A percentile compares a stretch with the other conserved stretches of the same genome.
Evolutionary conservation across 2,888 invertebrate species (phyloP).

Genomic region (Colostygia pectinataria): DNA sequence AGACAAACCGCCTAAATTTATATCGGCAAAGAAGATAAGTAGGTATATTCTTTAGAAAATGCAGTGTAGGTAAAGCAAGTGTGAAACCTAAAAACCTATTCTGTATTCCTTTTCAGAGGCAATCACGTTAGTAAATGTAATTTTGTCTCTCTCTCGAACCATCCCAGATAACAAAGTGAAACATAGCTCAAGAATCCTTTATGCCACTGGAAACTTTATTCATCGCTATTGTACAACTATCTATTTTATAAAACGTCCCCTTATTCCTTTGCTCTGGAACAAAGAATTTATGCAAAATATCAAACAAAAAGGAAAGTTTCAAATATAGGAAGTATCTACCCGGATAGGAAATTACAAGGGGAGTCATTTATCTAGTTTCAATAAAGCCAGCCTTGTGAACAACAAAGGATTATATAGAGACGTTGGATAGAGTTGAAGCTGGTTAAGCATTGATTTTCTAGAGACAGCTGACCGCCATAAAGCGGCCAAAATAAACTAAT

Average conservation of each 20-base stretch:
- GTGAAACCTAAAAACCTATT: too few species aligned
- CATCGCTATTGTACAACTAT: neutral
- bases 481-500: too few species aligned
- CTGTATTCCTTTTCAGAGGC: too few species aligned
- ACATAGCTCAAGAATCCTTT: neutral
- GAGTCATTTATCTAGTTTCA: conserved; percentile 38
- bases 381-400: conserved; percentile 42
- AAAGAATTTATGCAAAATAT: conserved; percentile 20
- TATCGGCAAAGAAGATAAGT: too few species aligned
- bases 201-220: neutral
- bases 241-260: neutral
- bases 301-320: conserved; percentile 20
- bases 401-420: conserved; percentile 39
- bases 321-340: conserved; percentile 17
- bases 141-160: neutral
- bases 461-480: too few species aligned
- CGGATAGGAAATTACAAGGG: conserved; percentile 28
- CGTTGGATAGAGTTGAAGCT: too few species aligned
- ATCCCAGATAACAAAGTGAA: neutral
- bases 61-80: too few species aligned
- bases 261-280: conserved; percentile 21
- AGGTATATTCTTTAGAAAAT: too few species aligned
- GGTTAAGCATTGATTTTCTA: too few species aligned
- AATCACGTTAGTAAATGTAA: too few species aligned
- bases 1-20: too few species aligned